Conservation (phyloP, 1,140 invertebrate genomes). For the Zelostemma sp. region DNA sequence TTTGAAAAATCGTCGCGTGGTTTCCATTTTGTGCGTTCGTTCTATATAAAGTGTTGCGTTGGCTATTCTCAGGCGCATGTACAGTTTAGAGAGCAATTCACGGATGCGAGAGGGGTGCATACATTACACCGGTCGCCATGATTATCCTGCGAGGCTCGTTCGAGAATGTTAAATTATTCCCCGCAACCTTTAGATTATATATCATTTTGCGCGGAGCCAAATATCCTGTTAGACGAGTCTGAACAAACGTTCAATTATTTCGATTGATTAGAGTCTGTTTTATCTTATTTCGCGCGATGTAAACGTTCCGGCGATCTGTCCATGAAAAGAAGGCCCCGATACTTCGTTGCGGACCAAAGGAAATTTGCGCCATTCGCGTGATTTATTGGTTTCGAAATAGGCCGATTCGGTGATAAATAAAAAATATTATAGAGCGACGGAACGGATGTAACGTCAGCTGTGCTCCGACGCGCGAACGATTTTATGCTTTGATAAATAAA, state of each 20-base stretch:
- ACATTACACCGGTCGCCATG: conserved; percentile 52
- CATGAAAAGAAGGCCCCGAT: conserved; percentile 23
- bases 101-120: conserved; percentile 50
- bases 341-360: conserved; percentile 38
- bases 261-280: conserved; percentile 7
- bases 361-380: conserved; percentile 37
- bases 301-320: background rate
- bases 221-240: conserved; percentile 7
- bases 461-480: conserved; percentile 37
- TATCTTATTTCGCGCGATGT: conserved; percentile 3
- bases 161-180: conserved; percentile 8
- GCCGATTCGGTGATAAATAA: conserved; percentile 40
- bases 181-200: conserved; percentile 7
- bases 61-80: conserved; percentile 24
- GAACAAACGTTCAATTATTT: conserved; percentile 15
- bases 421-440: conserved; percentile 39
- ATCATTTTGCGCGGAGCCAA: conserved; percentile 4
- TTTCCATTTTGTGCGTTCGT: conserved; percentile 7
- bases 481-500: conserved; percentile 49
- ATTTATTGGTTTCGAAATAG: conserved; percentile 45
- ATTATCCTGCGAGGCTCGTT: conserved; percentile 43
- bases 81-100: conserved; percentile 37
- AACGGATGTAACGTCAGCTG: conserved; percentile 45
- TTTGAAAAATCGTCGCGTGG: background rate
- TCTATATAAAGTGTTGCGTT: conserved; percentile 14